These are phyloP conservation scores for Battus philenor DNA, from an alignment of 1,140 invertebrate species.

Conservation along the genomic window DNA sequence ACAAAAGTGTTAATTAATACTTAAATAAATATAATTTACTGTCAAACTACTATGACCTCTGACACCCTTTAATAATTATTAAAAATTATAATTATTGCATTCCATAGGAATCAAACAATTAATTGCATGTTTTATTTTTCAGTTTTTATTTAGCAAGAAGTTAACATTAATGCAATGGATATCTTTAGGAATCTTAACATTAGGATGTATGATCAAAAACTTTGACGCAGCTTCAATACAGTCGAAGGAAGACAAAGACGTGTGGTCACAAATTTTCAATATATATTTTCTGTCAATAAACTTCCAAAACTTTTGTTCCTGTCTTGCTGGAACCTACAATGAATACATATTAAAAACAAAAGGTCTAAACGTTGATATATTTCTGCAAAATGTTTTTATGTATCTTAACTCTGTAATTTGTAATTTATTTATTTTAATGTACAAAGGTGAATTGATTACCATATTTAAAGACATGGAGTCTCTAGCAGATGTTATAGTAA, in stretches of 20 bases:
- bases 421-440: slow-evolving; percentile 83
- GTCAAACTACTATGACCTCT: too few relatives aligned
- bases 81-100: too few relatives aligned
- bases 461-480: slow-evolving; percentile 79
- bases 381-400: slow-evolving; percentile 97
- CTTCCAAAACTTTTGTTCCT: slow-evolving; percentile 93
- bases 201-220: slow-evolving; percentile 95
- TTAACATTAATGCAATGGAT: slow-evolving; percentile 92
- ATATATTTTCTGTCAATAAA: slow-evolving; percentile 85
- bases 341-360: slow-evolving; percentile 94
- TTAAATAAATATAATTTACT: too few relatives aligned
- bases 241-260: slow-evolving; percentile 31
- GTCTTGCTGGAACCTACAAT: slow-evolving; percentile 96
- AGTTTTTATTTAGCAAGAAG: slow-evolving; percentile 88
- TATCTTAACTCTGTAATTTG: slow-evolving; percentile 96
- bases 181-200: slow-evolving; percentile 89
- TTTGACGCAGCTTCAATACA: slow-evolving; percentile 78
- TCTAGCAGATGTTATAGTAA: slow-evolving; percentile 81
- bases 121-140: too few relatives aligned
- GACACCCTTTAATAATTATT: too few relatives aligned
- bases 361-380: slow-evolving; percentile 90
- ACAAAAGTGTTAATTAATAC: too few relatives aligned
- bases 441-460: slow-evolving; percentile 79
- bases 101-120: too few relatives aligned
- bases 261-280: slow-evolving; percentile 77